These are phyloP conservation scores for Brachyopa scutellaris DNA, from an alignment of 2,888 invertebrate genomes.

Conservation along the genomic window DNA sequence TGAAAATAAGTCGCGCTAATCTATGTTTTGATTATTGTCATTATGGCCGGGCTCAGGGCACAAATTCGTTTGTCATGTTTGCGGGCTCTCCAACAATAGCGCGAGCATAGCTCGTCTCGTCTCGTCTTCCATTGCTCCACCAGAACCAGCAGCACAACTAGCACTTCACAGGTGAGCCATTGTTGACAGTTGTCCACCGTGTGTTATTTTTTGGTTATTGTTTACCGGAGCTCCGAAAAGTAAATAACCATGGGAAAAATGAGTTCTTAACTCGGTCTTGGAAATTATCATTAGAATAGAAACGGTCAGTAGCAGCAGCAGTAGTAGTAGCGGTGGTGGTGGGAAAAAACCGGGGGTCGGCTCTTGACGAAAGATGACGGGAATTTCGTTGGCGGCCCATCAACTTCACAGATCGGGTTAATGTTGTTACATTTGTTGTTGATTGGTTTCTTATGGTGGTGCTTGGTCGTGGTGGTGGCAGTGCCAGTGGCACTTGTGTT, in stretches of 20 bases:
- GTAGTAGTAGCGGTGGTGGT: constrained; percentile 6
- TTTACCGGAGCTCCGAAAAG: constrained; percentile 67
- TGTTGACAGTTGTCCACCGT: constrained; percentile 72
- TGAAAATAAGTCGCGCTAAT: constrained; percentile 57
- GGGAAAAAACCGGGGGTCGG: constrained; percentile 42
- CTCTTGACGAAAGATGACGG: constrained; percentile 53
- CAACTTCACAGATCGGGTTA: constrained; percentile 69
- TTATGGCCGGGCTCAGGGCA: constrained; percentile 46
- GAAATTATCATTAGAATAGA: constrained; percentile 71
- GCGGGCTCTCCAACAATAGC: constrained; percentile 51
- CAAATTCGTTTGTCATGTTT: constrained; percentile 62
- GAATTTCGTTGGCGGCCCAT: constrained; percentile 64
- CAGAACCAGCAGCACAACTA: too few species aligned
- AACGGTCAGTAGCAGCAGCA: constrained; percentile 53
- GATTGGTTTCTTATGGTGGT: constrained; percentile 64
- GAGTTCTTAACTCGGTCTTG: constrained; percentile 60
- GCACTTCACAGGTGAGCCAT: constrained; percentile 69
- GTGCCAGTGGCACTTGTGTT: constrained; percentile 55
- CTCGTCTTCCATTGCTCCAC: constrained; percentile 11
- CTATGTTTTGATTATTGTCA: constrained; percentile 69
- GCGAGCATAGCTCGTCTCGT: neutral
- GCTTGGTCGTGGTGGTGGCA: neutral
- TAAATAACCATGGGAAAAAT: constrained; percentile 72
- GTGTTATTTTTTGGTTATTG: constrained; percentile 66
- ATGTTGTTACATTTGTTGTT: constrained; percentile 72